Conservation (phyloP, 2,797 vertebrate species). For the Schizopygopsis pylzovi region DNA sequence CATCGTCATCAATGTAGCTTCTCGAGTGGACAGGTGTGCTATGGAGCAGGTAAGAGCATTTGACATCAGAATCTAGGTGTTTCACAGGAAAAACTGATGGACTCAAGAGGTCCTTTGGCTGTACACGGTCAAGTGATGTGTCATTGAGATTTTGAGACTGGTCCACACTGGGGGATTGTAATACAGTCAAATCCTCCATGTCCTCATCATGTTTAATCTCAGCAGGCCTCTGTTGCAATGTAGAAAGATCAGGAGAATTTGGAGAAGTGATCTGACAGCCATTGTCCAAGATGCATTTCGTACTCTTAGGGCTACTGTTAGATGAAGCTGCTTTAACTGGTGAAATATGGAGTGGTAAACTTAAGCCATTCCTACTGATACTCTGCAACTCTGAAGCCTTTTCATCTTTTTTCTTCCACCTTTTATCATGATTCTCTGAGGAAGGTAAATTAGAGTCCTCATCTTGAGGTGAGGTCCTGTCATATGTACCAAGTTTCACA, state of each 20-base stretch:
- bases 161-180: slow-evolving; percentile 52
- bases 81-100: slow-evolving; percentile 65
- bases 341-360: slow-evolving; percentile 70
- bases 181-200: slow-evolving; percentile 61
- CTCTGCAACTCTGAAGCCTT: slow-evolving; percentile 56
- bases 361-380: slow-evolving; percentile 70
- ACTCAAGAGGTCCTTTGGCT: slow-evolving; percentile 66
- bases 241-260: slow-evolving; percentile 82
- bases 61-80: slow-evolving; percentile 66
- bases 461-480: slow-evolving; percentile 23
- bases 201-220: slow-evolving; percentile 63
- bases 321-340: slow-evolving; percentile 61
- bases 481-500: background rate
- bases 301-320: slow-evolving; percentile 65
- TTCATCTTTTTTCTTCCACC: slow-evolving; percentile 12
- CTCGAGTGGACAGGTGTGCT: slow-evolving; percentile 85
- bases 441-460: background rate
- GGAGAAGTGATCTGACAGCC: slow-evolving; percentile 76
- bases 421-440: slow-evolving; percentile 47
- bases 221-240: slow-evolving; percentile 85
- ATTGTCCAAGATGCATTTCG: slow-evolving; percentile 64
- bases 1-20: slow-evolving; percentile 67
- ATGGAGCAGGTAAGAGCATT: slow-evolving; percentile 77
- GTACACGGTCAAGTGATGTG: slow-evolving; percentile 62
- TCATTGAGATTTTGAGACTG: slow-evolving; percentile 50